Evolutionary conservation across 2,888 invertebrate genomes (phyloP).

Genomic region (Venusia cambrica): DNA sequence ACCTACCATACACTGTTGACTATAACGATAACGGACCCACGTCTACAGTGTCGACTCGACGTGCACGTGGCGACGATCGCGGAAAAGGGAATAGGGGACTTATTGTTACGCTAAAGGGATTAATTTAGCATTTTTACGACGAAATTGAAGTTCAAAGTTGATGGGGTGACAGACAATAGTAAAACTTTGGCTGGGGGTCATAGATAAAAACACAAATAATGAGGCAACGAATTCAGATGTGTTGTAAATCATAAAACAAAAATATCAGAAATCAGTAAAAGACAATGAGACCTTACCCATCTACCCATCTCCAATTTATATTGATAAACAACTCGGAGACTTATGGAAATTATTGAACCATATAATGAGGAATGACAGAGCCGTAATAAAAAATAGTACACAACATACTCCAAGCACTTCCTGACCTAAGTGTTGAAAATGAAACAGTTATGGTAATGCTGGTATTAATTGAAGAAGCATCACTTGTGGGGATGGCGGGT

Average conservation of each 20-base stretch:
- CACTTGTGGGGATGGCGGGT: slow-evolving; percentile 41
- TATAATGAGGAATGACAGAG: slow-evolving; percentile 11
- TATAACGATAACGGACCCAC: slow-evolving; percentile 57
- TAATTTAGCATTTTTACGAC: slow-evolving; percentile 13
- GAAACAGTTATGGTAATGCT: slow-evolving; percentile 33
- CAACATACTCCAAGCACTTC: slow-evolving; percentile 10
- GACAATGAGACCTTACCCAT: too few species aligned
- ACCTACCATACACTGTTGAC: slow-evolving; percentile 47
- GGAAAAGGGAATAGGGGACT: slow-evolving; percentile 37
- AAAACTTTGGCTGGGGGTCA: background rate
- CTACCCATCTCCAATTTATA: too few species aligned
- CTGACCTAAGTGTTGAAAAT: slow-evolving; percentile 15
- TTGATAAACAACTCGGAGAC: too few species aligned
- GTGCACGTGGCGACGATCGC: slow-evolving; percentile 43
- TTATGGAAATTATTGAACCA: too few species aligned
- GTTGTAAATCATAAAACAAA: background rate
- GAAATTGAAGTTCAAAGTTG: slow-evolving; percentile 5
- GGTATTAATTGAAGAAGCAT: slow-evolving; percentile 41
- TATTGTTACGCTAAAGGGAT: slow-evolving; percentile 28
- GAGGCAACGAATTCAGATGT: background rate
- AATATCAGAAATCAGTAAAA: slow-evolving; percentile 5
- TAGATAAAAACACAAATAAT: background rate
- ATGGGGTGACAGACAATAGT: slow-evolving; percentile 3
- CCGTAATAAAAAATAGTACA: too few species aligned
- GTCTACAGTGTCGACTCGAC: too few species aligned